These are phyloP conservation scores for Anniella stebbinsi DNA, from an alignment of 2,797 vertebrate species.

Conservation along the genomic window DNA sequence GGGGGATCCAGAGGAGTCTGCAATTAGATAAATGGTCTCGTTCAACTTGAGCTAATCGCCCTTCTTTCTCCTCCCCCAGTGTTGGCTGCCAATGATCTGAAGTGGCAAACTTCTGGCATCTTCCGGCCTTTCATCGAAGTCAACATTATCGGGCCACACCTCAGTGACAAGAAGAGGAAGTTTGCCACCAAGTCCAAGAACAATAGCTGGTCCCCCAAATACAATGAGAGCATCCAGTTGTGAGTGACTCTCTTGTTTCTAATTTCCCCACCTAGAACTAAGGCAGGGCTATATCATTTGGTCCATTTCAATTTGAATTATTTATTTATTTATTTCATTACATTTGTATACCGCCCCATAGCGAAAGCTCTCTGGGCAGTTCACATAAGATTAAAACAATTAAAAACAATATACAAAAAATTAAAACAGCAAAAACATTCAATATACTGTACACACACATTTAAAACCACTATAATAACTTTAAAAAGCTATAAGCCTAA, in stretches of 20 bases:
- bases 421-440: too few relatives aligned
- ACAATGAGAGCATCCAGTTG: slow-evolving; percentile 98
- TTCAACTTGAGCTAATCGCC: background rate
- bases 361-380: too few relatives aligned
- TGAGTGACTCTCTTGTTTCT: slow-evolving; percentile 78
- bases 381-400: too few relatives aligned
- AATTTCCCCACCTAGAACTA: background rate
- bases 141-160: slow-evolving; percentile 96
- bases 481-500: too few relatives aligned
- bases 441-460: too few relatives aligned
- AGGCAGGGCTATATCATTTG: background rate
- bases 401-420: too few relatives aligned
- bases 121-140: slow-evolving; percentile 98
- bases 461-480: too few relatives aligned
- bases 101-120: slow-evolving; percentile 98
- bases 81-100: slow-evolving; percentile 96
- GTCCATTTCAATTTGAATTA: background rate
- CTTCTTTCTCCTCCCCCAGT: slow-evolving; percentile 78
- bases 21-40: too few relatives aligned
- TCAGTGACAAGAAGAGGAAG: slow-evolving; percentile 98
- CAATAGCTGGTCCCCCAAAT: slow-evolving; percentile 99
- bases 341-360: too few relatives aligned
- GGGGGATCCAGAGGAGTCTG: too few relatives aligned
- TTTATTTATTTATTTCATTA: too few relatives aligned
- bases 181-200: slow-evolving; percentile 99